These are phyloP conservation scores for Drosophila koepferae DNA, from an alignment of 2,888 invertebrate species.

Conservation along the genomic window DNA sequence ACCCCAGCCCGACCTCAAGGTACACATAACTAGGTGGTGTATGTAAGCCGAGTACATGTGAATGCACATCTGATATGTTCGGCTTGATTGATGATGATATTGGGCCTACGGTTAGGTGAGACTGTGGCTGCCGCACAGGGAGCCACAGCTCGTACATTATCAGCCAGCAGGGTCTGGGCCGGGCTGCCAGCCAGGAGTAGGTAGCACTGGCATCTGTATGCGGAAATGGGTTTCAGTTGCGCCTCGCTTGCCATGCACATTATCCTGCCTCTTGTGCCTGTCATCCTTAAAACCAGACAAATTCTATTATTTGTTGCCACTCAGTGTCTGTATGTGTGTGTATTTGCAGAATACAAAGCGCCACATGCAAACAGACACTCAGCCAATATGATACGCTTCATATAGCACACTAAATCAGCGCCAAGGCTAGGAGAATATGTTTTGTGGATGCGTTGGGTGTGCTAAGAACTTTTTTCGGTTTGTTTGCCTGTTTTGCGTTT, in stretches of 20 bases:
- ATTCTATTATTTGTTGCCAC: slow-evolving; percentile 73
- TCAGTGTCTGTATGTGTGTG: slow-evolving; percentile 12
- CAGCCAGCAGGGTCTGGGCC: slow-evolving; percentile 10
- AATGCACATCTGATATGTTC: slow-evolving; percentile 74
- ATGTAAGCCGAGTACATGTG: slow-evolving; percentile 37
- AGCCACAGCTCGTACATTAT: slow-evolving; percentile 39
- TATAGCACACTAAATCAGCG: slow-evolving; percentile 56
- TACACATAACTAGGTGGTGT: slow-evolving; percentile 12
- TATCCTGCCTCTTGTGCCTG: slow-evolving; percentile 64
- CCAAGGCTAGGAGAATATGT: slow-evolving; percentile 23
- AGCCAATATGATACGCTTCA: slow-evolving; percentile 55
- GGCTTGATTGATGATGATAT: slow-evolving; percentile 74
- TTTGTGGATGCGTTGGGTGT: not conserved
- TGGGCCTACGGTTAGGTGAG: slow-evolving; percentile 48
- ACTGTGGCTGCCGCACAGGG: slow-evolving; percentile 17
- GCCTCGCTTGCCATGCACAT: slow-evolving; percentile 60
- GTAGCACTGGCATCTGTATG: slow-evolving; percentile 5
- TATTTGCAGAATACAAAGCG: slow-evolving; percentile 46
- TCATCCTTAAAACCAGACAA: slow-evolving; percentile 65
- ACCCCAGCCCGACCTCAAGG: slow-evolving; percentile 14
- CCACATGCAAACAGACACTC: slow-evolving; percentile 30
- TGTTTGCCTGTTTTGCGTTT: slow-evolving; percentile 41
- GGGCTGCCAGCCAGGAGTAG: not conserved
- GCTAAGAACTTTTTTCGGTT: slow-evolving; percentile 35
- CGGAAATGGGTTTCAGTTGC: slow-evolving; percentile 54